Percentiles rank a stretch among this genome's conserved stretches.
These are phyloP conservation scores for Tuta absoluta DNA, from an alignment of 2,888 invertebrate genomes.

Conservation along the genomic window DNA sequence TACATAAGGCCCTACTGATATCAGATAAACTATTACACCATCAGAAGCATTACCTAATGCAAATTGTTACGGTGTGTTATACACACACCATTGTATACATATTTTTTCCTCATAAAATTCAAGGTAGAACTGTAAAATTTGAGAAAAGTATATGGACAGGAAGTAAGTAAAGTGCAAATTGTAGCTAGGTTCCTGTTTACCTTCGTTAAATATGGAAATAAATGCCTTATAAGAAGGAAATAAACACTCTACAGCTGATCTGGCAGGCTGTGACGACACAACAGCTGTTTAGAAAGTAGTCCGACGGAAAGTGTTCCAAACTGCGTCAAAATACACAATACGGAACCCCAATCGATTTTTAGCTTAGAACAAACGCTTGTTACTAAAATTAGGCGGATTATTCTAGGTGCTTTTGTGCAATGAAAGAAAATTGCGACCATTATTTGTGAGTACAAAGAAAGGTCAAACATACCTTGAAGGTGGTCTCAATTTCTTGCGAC, in stretches of 20 bases:
- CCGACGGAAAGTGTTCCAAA: constrained; percentile 13
- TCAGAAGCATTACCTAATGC: constrained; percentile 2
- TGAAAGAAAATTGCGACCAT: constrained; percentile 44
- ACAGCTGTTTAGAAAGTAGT: constrained; percentile 32
- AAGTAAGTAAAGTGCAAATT: not conserved
- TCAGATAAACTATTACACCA: constrained; percentile 11
- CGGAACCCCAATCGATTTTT: not conserved
- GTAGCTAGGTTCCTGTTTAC: constrained; percentile 4
- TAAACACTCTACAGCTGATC: constrained; percentile 32
- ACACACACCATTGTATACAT: not conserved
- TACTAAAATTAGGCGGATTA: not conserved
- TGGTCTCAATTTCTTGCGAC: constrained; percentile 28
- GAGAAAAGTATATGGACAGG: not conserved
- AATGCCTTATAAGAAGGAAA: constrained; percentile 11
- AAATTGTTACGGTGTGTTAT: not conserved
- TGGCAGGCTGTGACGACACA: constrained; percentile 28
- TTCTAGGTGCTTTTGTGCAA: constrained; percentile 4
- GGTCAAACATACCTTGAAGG: constrained; percentile 47
- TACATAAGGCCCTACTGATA: not conserved
- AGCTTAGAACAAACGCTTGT: not conserved
- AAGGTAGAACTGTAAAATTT: not conserved
- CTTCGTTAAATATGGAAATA: constrained; percentile 8
- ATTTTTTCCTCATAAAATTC: not conserved
- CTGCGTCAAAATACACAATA: constrained; percentile 26
- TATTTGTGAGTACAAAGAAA: constrained; percentile 61